A percentile compares a stretch with the other conserved stretches of the same genome.
Evolutionary conservation across 2,888 invertebrate species (phyloP).

Genomic region (Bhutanitis thaidina): DNA sequence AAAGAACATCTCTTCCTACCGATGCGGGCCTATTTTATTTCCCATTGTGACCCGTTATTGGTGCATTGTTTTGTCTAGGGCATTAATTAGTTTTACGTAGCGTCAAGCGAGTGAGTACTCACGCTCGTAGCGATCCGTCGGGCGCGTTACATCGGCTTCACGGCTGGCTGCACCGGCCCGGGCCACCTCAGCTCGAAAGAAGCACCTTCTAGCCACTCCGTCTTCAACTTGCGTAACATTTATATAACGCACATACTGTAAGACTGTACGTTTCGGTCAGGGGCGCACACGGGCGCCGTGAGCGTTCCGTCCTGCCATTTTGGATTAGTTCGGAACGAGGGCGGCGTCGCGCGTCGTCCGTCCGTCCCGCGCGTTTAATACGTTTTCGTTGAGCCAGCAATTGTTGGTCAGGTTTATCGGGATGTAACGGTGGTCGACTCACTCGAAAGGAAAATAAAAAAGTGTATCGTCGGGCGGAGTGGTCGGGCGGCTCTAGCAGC

Average conservation of each 20-base stretch:
- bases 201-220: slow-evolving; percentile 57
- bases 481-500: slow-evolving; percentile 63
- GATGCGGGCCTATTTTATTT: slow-evolving; percentile 1
- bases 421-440: slow-evolving; percentile 49
- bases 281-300: slow-evolving; percentile 47
- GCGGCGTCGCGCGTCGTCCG: slow-evolving; percentile 26
- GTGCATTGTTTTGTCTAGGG: slow-evolving; percentile 21
- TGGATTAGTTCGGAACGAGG: slow-evolving; percentile 46
- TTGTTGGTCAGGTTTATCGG: slow-evolving; percentile 28
- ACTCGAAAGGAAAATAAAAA: slow-evolving; percentile 71
- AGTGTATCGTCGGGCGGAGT: slow-evolving; percentile 67
- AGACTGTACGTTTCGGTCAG: slow-evolving; percentile 47
- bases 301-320: slow-evolving; percentile 62
- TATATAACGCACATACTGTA: slow-evolving; percentile 66
- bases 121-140: slow-evolving; percentile 46
- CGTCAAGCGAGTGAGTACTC: slow-evolving; percentile 41
- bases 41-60: slow-evolving; percentile 5
- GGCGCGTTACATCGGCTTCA: slow-evolving; percentile 61
- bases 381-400: slow-evolving; percentile 22
- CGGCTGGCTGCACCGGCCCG: slow-evolving; percentile 48
- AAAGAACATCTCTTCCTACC: slow-evolving; percentile 2
- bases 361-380: slow-evolving; percentile 27
- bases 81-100: slow-evolving; percentile 26
- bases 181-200: slow-evolving; percentile 40
- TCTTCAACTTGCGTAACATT: slow-evolving; percentile 74